These are phyloP conservation scores for Ylistrum balloti DNA, from an alignment of 1,140 invertebrate species.

Conservation along the genomic window DNA sequence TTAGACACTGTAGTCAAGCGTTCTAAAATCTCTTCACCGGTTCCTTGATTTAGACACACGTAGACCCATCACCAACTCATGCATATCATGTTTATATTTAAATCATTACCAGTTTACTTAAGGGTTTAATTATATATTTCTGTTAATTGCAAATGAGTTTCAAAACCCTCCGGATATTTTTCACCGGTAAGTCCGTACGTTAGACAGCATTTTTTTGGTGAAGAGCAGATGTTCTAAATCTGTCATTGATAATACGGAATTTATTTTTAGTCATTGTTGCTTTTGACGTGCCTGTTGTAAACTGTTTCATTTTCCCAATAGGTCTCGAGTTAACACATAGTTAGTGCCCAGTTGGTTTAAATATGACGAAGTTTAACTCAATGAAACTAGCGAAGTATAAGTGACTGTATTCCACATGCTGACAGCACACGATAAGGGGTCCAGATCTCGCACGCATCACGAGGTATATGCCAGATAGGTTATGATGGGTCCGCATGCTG, in stretches of 20 bases:
- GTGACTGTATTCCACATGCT: slow-evolving; percentile 16
- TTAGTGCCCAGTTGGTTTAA: slow-evolving; percentile 5
- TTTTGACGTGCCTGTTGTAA: background rate
- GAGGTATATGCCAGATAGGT: slow-evolving; percentile 10
- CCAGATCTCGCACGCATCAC: slow-evolving; percentile 29
- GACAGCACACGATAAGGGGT: slow-evolving; percentile 29
- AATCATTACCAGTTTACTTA: background rate
- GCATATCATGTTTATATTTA: background rate
- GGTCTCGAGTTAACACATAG: background rate
- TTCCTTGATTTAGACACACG: background rate
- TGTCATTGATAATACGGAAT: background rate
- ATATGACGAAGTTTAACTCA: slow-evolving; percentile 8
- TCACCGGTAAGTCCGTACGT: background rate
- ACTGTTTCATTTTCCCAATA: background rate
- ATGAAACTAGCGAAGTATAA: slow-evolving; percentile 28
- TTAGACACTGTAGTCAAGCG: slow-evolving; percentile 33
- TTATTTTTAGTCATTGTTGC: slow-evolving; percentile 21
- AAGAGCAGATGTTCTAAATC: background rate
- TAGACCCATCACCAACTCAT: background rate
- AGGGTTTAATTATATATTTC: background rate
- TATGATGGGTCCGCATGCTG: slow-evolving; percentile 31
- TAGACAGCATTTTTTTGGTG: no score
- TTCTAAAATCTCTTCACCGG: slow-evolving; percentile 15
- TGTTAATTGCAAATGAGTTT: background rate
- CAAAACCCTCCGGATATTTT: background rate